Conservation (phyloP, 92 coral and sea anemone genomes). For the Phenganax marumi region DNA sequence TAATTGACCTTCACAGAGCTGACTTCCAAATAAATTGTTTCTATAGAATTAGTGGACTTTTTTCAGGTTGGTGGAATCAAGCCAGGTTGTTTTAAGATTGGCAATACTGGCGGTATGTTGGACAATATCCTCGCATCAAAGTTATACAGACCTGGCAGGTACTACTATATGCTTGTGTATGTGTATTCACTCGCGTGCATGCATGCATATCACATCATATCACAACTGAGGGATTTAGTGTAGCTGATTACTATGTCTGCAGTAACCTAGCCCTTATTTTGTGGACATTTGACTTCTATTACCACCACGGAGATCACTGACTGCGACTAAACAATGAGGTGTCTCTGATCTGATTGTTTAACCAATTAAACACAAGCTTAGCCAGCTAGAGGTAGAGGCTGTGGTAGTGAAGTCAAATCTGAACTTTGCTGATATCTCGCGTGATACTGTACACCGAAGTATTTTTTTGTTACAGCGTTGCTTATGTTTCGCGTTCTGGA, state of each 20-base stretch:
- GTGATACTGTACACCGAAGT: neutral
- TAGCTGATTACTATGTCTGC: too few relatives aligned
- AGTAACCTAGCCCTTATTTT: too few relatives aligned
- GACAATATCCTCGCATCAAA: constrained; percentile 94
- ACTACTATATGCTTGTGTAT: neutral
- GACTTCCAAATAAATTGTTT: too few relatives aligned
- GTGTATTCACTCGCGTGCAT: neutral
- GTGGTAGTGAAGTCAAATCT: too few relatives aligned
- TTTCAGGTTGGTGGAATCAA: constrained; percentile 91
- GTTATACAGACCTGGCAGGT: constrained; percentile 57
- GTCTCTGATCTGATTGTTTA: neutral
- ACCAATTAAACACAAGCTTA: neutral
- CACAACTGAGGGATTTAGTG: neutral
- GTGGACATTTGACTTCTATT: too few relatives aligned
- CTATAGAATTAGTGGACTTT: neutral
- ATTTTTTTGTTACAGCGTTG: constrained; percentile 61
- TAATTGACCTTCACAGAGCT: too few relatives aligned
- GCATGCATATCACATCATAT: neutral
- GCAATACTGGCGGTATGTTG: constrained; percentile 96
- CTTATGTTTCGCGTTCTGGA: constrained; percentile 97
- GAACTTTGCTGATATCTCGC: neutral
- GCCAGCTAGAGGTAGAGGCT: neutral
- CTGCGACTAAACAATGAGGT: too few relatives aligned
- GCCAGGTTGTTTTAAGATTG: constrained; percentile 97
- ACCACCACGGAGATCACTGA: too few relatives aligned